A percentile compares a stretch with the other conserved stretches of the same genome.
These are phyloP conservation scores for Amblyraja radiata DNA, from an alignment of 2,797 vertebrate species.

Conservation along the genomic window DNA sequence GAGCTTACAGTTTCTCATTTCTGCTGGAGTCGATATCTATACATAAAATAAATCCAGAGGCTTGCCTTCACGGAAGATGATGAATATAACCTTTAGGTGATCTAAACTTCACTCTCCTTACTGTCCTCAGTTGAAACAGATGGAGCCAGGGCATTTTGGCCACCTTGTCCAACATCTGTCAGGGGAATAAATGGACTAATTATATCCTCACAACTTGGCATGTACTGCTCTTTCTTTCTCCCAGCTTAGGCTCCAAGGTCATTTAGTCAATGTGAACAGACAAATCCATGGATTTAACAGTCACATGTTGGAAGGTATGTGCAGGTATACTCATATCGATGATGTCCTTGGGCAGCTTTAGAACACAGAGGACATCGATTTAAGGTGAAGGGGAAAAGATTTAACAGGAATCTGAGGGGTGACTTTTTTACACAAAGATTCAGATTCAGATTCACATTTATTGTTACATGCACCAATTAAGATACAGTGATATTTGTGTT, in stretches of 20 bases:
- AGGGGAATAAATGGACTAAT: background rate
- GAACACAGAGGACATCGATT: too few relatives aligned
- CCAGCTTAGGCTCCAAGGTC: background rate
- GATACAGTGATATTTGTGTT: too few relatives aligned
- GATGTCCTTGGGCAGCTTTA: too few relatives aligned
- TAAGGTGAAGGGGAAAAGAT: too few relatives aligned
- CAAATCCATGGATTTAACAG: background rate
- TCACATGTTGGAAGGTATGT: background rate
- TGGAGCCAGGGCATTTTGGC: background rate
- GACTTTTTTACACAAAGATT: too few relatives aligned
- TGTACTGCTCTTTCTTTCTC: background rate
- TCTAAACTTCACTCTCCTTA: slow-evolving; percentile 1
- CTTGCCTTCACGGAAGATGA: background rate
- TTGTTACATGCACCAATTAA: too few relatives aligned
- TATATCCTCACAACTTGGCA: background rate
- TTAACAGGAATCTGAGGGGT: too few relatives aligned
- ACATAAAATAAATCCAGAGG: background rate
- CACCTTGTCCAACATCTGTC: background rate
- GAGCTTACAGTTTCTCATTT: background rate
- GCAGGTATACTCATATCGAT: background rate
- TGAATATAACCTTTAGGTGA: background rate
- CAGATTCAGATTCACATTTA: too few relatives aligned
- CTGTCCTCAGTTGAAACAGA: background rate
- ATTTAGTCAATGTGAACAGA: background rate
- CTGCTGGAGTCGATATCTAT: background rate